Percentiles rank a stretch among this genome's conserved stretches.
These are phyloP conservation scores for Otolemur crassicaudatus DNA, from an alignment of 2,797 vertebrate genomes.

Conservation along the genomic window DNA sequence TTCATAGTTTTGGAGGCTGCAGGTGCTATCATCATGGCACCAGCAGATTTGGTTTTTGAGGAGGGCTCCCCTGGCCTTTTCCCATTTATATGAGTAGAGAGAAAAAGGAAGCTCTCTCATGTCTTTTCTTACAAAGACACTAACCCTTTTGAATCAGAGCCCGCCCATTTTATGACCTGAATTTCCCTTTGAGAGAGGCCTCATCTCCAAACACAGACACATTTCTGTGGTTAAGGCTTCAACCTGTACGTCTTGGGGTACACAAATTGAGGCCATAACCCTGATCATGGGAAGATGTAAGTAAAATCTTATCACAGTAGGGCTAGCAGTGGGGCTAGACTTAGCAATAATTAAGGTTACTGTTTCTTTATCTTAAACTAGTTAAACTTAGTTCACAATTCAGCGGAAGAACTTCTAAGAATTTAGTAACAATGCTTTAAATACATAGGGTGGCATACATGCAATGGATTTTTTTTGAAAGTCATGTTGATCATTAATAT, in stretches of 20 bases:
- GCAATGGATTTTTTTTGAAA: background rate
- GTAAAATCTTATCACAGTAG: background rate
- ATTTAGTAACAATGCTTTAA: background rate
- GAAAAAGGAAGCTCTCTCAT: background rate
- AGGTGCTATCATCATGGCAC: background rate
- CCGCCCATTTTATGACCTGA: background rate
- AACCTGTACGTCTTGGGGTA: rapidly evolving
- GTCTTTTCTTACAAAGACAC: background rate
- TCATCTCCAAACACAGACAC: background rate
- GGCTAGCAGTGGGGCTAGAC: background rate
- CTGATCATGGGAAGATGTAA: background rate
- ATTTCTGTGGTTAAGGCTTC: background rate
- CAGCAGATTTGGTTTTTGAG: background rate
- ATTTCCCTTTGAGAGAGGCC: background rate
- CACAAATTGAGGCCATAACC: background rate
- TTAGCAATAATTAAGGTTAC: background rate
- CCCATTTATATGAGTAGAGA: too few relatives aligned
- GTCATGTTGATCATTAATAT: background rate
- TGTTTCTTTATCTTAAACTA: background rate
- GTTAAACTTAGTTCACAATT: background rate
- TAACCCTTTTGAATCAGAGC: background rate
- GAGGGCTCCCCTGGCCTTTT: background rate
- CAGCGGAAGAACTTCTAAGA: background rate
- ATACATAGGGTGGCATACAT: background rate
- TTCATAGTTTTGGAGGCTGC: background rate